These are phyloP conservation scores for Scaptomyza pallida DNA, from an alignment of 1,140 invertebrate genomes.

Conservation along the genomic window DNA sequence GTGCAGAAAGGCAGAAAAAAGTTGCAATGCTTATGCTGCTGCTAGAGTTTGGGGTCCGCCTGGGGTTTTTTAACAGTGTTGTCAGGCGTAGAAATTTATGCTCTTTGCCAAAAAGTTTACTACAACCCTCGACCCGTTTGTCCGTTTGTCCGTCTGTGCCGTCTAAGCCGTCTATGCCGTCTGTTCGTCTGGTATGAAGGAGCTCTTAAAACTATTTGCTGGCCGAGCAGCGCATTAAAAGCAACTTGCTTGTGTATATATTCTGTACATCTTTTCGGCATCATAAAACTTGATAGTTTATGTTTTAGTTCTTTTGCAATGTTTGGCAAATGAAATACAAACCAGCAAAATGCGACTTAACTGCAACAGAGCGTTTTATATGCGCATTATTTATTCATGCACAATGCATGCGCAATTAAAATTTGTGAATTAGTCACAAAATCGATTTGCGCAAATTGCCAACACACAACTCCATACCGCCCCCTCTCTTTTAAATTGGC, in stretches of 20 bases:
- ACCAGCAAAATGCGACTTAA: slow-evolving; percentile 48
- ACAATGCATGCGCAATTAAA: slow-evolving; percentile 75
- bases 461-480: slow-evolving; percentile 29
- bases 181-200: slow-evolving; percentile 38
- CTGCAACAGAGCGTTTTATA: slow-evolving; percentile 49
- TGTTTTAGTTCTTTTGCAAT: slow-evolving; percentile 55
- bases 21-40: slow-evolving; percentile 30
- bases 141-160: neutral
- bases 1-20: slow-evolving; percentile 75
- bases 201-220: slow-evolving; percentile 67
- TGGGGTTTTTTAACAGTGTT: slow-evolving; percentile 49
- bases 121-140: slow-evolving; percentile 33
- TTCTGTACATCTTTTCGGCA: slow-evolving; percentile 57
- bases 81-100: slow-evolving; percentile 73
- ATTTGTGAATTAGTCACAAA: slow-evolving; percentile 77
- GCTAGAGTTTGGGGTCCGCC: neutral
- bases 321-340: slow-evolving; percentile 52
- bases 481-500: slow-evolving; percentile 34
- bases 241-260: slow-evolving; percentile 72
- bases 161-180: slow-evolving; percentile 2
- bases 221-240: slow-evolving; percentile 51
- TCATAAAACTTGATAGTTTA: slow-evolving; percentile 74
- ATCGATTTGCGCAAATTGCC: slow-evolving; percentile 69
- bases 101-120: slow-evolving; percentile 75
- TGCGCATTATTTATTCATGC: slow-evolving; percentile 71